phyloP scores from a whole-genome alignment of 2,113 vertebrate species.

The Sinocyclocheilus maitianheensis region DNA sequence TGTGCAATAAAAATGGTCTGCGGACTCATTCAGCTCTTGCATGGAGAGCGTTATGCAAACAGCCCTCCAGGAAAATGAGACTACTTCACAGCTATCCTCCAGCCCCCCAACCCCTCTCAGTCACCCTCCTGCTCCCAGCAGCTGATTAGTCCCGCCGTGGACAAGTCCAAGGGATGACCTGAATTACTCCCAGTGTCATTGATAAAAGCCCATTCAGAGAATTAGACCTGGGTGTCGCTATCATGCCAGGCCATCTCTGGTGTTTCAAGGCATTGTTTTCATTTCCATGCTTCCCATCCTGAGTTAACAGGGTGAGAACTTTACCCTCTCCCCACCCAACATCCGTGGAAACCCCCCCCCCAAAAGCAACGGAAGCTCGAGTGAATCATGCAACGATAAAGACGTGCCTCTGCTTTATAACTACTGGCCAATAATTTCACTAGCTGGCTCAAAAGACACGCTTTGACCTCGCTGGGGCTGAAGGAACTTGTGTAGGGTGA shows the following conservation, averaged over 20 bases:
- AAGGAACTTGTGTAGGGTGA: slow-evolving; percentile 28
- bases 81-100: slow-evolving; percentile 20
- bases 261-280: slow-evolving; percentile 49
- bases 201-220: slow-evolving; percentile 35
- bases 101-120: background rate
- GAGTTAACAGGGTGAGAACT: slow-evolving; percentile 36
- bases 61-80: slow-evolving; percentile 36
- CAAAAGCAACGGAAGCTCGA: slow-evolving; percentile 1
- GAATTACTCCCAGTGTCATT: slow-evolving; percentile 24
- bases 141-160: background rate
- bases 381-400: background rate
- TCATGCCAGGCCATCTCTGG: slow-evolving; percentile 35
- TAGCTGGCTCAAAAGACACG: too few relatives aligned
- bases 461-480: background rate
- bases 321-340: slow-evolving; percentile 30
- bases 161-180: slow-evolving; percentile 6
- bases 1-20: slow-evolving; percentile 1
- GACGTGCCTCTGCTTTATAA: background rate
- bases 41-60: slow-evolving; percentile 41
- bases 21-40: slow-evolving; percentile 7
- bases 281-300: slow-evolving; percentile 45
- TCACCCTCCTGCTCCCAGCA: background rate
- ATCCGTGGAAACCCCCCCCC: background rate
- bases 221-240: slow-evolving; percentile 3
- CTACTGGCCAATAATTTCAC: background rate